Evolutionary conservation across 2,797 vertebrate genomes (phyloP), one percentile per base, ranked within the genome.

Genomic region (Corythornis leucogaster): DNA sequence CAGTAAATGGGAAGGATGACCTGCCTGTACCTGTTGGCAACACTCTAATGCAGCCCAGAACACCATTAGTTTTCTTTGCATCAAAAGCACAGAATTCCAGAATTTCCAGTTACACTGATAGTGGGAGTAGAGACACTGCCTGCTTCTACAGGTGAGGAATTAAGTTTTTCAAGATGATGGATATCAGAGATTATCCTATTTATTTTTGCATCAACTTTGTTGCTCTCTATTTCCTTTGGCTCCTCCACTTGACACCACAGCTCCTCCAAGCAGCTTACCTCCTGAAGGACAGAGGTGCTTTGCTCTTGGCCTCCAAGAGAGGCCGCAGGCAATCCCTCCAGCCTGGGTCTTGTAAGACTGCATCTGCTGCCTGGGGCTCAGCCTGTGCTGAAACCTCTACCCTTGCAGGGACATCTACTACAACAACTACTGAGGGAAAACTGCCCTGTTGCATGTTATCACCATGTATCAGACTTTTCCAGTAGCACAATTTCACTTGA

Each of bases 171-270:
- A 78, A 67, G 43, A 7, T 75, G 19, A 22, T 59, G 31, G 64
- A 14, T 40, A 17, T 80, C 46, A 66, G 46, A 30, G 11, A 48
- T 4, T 2, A 46, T 45, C 21, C 11, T 16, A 3, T 40, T 2
- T 63, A 25, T 51, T 55, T 11, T 8, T 1, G 13, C 68, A 70
- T 75, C 24, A 22, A 59, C 31, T 80, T 66, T 51, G 53, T 67
- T 42, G 31, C 8, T 89, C 15, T 14, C 38, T 70, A 86, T 22
- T 80, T 67, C 22, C 40, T 30, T 58, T 74, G 62, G 17, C 12
- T 70, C 11, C 4, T 68, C 6, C 11, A 30, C 9, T 30, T 67
- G 7, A 0, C 0, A 2, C 15, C 25, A 22, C 18, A 78, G 12
- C 8, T 75, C 15, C 19, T 75, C 12, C 26, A 63, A 9, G 20